phyloP scores from a whole-genome alignment of 1,140 invertebrate species.

The Drosophila simulans region DNA sequence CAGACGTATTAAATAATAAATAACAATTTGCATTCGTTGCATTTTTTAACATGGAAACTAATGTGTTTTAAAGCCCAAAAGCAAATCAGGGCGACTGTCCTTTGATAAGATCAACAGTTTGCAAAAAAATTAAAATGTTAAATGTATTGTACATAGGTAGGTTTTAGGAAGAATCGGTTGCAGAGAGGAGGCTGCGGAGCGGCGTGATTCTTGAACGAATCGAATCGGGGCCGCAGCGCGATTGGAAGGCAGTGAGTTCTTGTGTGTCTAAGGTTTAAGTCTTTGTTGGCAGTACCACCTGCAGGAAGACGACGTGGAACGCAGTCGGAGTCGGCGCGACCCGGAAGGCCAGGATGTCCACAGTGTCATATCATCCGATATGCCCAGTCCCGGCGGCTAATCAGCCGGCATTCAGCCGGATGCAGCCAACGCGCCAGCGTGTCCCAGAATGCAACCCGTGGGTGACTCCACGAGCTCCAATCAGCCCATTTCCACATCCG shows the following conservation, averaged over 20 bases:
- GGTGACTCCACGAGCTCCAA: constrained; percentile 36
- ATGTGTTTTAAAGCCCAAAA: constrained; percentile 58
- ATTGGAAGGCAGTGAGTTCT: constrained; percentile 77
- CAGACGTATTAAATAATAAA: constrained; percentile 80
- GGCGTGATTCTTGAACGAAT: constrained; percentile 53
- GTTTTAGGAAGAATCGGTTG: constrained; percentile 74
- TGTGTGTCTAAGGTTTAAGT: constrained; percentile 64
- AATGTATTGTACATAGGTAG: constrained; percentile 74
- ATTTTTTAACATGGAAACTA: constrained; percentile 73
- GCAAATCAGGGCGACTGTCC: constrained; percentile 52
- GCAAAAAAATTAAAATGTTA: constrained; percentile 67
- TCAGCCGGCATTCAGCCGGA: not conserved
- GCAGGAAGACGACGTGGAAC: constrained; percentile 54
- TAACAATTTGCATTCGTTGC: constrained; percentile 80
- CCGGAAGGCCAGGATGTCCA: constrained; percentile 18
- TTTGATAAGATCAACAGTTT: constrained; percentile 73
- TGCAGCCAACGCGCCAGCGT: constrained; percentile 64
- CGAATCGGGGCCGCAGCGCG: constrained; percentile 42
- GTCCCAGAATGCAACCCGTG: constrained; percentile 57
- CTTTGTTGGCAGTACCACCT: constrained; percentile 64
- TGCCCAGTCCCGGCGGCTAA: constrained; percentile 23
- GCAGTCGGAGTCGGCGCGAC: constrained; percentile 34
- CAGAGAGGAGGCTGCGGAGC: constrained; percentile 46
- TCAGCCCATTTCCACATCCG: constrained; percentile 74
- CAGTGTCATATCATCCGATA: constrained; percentile 23